Evolutionary conservation across 1,140 invertebrate genomes (phyloP).

Genomic region (Brachionus angularis): DNA sequence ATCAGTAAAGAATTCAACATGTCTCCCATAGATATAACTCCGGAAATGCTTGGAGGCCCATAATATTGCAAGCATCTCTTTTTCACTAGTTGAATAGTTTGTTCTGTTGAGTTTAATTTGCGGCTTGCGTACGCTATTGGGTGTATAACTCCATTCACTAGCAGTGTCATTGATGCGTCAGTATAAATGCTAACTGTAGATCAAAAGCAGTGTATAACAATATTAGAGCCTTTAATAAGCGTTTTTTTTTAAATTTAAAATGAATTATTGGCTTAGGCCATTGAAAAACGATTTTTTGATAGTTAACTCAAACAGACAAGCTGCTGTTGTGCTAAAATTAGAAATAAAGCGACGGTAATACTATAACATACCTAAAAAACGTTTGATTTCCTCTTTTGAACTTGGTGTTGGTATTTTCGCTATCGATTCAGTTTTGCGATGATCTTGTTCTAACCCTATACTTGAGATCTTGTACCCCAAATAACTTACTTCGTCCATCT

Average conservation of each 20-base stretch:
- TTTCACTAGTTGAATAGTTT: constrained; percentile 47
- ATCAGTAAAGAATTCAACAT: constrained; percentile 47
- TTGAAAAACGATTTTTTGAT: constrained; percentile 37
- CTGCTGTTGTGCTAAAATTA: constrained; percentile 44
- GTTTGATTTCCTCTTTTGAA: constrained; percentile 18
- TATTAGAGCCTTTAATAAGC: constrained; percentile 41
- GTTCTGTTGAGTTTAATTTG: constrained; percentile 44
- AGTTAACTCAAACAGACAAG: constrained; percentile 41
- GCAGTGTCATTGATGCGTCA: constrained; percentile 49
- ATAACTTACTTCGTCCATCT: constrained; percentile 44
- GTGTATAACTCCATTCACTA: constrained; percentile 45
- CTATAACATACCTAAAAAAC: constrained; percentile 49
- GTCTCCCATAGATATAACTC: constrained; percentile 47
- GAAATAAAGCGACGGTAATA: constrained; percentile 50
- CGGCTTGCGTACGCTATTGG: constrained; percentile 47
- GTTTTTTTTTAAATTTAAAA: constrained; percentile 44
- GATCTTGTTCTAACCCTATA: constrained; percentile 45
- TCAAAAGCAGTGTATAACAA: constrained; percentile 32
- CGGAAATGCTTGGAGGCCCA: constrained; percentile 46
- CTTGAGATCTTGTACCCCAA: constrained; percentile 46
- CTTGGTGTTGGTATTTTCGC: constrained; percentile 45
- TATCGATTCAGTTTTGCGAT: constrained; percentile 42
- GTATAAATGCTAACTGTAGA: constrained; percentile 45
- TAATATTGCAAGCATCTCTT: constrained; percentile 48
- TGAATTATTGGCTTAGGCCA: constrained; percentile 42